Base-by-base conservation (phyloP, 1,140 invertebrate species). In the Drosophila teissieri region DNA sequence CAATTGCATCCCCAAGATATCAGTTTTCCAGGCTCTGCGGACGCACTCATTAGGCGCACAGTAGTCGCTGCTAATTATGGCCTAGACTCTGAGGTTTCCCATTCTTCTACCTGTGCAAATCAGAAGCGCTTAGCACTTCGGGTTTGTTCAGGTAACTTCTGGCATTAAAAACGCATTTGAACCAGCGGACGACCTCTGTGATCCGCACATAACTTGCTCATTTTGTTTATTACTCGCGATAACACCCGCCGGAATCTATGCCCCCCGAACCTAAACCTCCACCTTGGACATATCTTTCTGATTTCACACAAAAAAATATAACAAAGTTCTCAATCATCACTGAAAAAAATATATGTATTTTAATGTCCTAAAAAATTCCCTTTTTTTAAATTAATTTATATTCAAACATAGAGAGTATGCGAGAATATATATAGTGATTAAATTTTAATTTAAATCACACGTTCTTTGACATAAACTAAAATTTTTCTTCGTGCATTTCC, bases 31-130 rank as follows among this genome's bases (percentile, higher is more conserved):
- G 42, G 52, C 48, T 15, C 45, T 68, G 49, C 42, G 52, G 22
- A 44, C 34, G 65, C 22, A 36, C 61, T 83, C 80, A 83, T 82
- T 82, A 82, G 68, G 39, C 53, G 24, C 45, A 80, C 77, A 73
- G 80, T 74, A 83, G 80, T 75, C 48, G 27, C 49, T 15, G 52
- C 45, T 80, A 80, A 80, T 80, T 80, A 80, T 69, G 49, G 40
- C 62, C 63, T 52, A 60, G 69, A 34, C 54, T 34, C 22, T 37
- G 48, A 51, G 39, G 53, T 39, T 73, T 72, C 17, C 31, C 39
- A 39, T 46, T 49, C 19, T 49, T 6, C 39, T 77, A 77, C 63
- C 73, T 77, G 73, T 67, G 19, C 12, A 46, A 46, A 46, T 51
- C 46, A 24, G 55, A 48, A 67, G 40, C 63, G 54, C 49, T 76